Conservation (phyloP, 2,113 vertebrate genomes). For the Donacobius atricapilla region DNA sequence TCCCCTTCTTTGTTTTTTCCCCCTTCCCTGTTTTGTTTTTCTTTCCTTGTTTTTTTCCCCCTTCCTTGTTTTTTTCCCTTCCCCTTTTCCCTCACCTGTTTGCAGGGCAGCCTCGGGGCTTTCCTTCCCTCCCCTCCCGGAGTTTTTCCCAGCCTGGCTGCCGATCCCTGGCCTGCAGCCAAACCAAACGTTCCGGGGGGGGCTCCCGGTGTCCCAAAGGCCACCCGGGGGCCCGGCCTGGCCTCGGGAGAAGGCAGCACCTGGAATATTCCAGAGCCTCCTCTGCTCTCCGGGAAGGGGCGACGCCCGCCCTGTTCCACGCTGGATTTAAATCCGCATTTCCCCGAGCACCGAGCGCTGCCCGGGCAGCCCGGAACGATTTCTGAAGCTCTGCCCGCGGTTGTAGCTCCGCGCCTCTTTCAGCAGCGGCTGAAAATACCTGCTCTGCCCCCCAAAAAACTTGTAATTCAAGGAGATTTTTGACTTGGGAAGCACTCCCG, state of each 20-base stretch:
- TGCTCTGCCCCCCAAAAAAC: neutral
- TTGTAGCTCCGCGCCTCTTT: conserved; percentile 10
- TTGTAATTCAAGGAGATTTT: neutral
- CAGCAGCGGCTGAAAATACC: conserved; percentile 34
- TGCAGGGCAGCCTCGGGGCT: neutral
- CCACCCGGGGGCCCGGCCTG: rapidly evolving
- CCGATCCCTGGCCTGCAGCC: conserved; percentile 52
- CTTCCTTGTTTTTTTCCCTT: no score
- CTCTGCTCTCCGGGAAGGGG: neutral
- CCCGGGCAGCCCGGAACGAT: conserved; percentile 4
- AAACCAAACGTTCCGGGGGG: conserved; percentile 18
- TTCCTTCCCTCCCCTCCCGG: neutral
- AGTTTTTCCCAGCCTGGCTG: neutral
- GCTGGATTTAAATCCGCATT: neutral
- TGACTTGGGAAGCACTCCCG: neutral
- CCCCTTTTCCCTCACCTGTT: neutral
- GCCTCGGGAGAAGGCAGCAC: neutral
- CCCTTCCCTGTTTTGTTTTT: no score
- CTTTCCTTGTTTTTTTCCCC: rapidly evolving
- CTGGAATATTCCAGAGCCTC: neutral
- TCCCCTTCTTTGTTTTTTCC: no score
- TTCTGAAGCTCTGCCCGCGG: conserved; percentile 34
- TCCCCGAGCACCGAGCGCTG: neutral
- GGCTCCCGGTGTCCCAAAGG: neutral
- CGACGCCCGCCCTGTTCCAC: neutral